Percentiles rank a stretch among this genome's conserved stretches.
phyloP scores from a whole-genome alignment of 2,888 invertebrate species.

The Morinoia aosen region DNA sequence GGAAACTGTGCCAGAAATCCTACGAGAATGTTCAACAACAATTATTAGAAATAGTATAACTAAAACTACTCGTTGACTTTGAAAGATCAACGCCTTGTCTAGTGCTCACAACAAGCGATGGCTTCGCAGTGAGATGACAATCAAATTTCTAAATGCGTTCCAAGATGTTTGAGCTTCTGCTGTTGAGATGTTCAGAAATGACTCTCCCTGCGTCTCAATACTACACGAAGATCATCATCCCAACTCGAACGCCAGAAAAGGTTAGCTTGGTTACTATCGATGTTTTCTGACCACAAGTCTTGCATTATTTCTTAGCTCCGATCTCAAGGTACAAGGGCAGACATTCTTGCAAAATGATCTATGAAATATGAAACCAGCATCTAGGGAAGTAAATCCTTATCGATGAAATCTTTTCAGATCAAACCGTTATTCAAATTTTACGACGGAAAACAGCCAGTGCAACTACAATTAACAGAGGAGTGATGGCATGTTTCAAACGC shows the following conservation, averaged over 20 bases:
- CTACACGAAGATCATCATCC: not conserved
- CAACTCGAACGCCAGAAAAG: not conserved
- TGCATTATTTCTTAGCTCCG: not conserved
- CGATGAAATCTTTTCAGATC: not conserved
- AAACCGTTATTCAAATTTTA: not conserved
- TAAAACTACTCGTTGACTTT: not conserved
- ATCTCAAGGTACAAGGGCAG: not conserved
- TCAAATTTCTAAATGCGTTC: no score
- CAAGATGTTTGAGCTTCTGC: no score
- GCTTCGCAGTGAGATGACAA: not conserved
- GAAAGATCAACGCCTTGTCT: not conserved
- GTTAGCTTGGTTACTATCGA: not conserved
- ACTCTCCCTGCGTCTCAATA: not conserved
- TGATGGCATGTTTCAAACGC: not conserved
- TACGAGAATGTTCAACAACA: no score
- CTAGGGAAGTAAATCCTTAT: not conserved
- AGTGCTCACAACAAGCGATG: not conserved
- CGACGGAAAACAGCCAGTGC: not conserved
- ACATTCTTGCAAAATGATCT: not conserved
- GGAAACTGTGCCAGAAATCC: no score
- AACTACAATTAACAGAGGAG: not conserved
- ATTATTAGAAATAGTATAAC: no score
- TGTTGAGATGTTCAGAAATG: not conserved
- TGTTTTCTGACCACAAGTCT: not conserved
- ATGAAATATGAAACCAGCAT: not conserved